phyloP scores from a whole-genome alignment of 2,888 invertebrate species.

The Eugnorisma glareosa region DNA sequence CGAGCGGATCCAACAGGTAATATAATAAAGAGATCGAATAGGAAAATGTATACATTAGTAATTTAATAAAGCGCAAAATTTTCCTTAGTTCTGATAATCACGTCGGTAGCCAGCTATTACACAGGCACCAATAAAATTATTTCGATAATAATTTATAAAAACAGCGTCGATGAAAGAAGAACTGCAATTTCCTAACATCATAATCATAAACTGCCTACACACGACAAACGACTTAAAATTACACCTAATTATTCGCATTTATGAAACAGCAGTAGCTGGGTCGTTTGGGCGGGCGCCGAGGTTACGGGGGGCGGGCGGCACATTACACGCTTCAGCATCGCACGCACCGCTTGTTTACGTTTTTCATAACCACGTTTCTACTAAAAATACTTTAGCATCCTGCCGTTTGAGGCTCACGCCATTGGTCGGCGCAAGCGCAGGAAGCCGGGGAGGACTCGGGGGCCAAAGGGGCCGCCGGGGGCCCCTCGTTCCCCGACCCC shows the following conservation, averaged over 20 bases:
- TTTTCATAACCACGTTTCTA: constrained; percentile 88
- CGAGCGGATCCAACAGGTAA: constrained; percentile 18
- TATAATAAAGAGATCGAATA: constrained; percentile 18
- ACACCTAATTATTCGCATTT: constrained; percentile 77
- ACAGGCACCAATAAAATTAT: constrained; percentile 44
- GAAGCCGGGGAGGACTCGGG: constrained; percentile 84
- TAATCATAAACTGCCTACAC: constrained; percentile 75
- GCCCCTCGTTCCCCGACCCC: constrained; percentile 72
- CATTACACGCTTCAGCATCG: constrained; percentile 77
- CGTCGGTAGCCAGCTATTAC: constrained; percentile 48
- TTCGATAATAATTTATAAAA: constrained; percentile 58
- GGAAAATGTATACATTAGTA: constrained; percentile 27
- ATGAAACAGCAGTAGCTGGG: constrained; percentile 73
- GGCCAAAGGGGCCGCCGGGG: constrained; percentile 73
- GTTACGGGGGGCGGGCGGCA: constrained; percentile 73
- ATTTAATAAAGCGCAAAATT: constrained; percentile 29
- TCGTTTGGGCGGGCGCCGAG: constrained; percentile 71
- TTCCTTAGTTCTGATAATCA: constrained; percentile 42
- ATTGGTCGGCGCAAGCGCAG: constrained; percentile 87
- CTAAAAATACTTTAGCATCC: constrained; percentile 90
- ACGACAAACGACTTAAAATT: constrained; percentile 76
- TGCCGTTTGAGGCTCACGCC: constrained; percentile 88
- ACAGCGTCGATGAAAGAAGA: constrained; percentile 66
- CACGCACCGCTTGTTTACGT: constrained; percentile 88
- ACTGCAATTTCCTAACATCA: constrained; percentile 69